A percentile compares a stretch with the other conserved stretches of the same genome.
Evolutionary conservation across 2,797 vertebrate species (phyloP).

Genomic region (Epinephelus malabaricus): DNA sequence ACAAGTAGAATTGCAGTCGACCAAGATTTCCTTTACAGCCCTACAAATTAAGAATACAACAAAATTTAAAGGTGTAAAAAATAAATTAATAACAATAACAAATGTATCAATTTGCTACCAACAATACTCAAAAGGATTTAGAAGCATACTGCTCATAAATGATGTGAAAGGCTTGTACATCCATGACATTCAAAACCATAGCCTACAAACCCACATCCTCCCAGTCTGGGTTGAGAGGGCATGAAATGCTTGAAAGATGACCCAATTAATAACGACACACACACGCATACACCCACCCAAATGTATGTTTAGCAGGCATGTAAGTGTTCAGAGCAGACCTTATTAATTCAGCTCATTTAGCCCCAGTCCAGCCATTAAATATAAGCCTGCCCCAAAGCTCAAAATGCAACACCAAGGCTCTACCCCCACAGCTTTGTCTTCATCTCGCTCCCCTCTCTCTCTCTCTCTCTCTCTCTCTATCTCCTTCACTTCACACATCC

Average conservation of each 20-base stretch:
- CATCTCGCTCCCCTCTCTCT: constrained; percentile 8
- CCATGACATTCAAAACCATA: constrained; percentile 21
- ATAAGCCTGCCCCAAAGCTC: constrained; percentile 80
- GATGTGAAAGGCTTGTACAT: constrained; percentile 3
- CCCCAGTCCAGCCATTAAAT: constrained; percentile 84
- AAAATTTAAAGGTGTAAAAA: background rate
- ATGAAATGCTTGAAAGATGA: constrained; percentile 76
- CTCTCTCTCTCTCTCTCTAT: background rate
- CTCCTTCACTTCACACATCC: constrained; percentile 11
- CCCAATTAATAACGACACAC: constrained; percentile 76
- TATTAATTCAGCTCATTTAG: constrained; percentile 88
- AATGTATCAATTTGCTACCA: constrained; percentile 23
- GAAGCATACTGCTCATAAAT: background rate
- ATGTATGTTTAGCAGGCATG: constrained; percentile 82
- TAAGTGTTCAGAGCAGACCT: constrained; percentile 81
- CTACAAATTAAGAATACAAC: background rate
- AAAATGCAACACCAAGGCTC: constrained; percentile 54
- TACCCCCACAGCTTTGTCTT: constrained; percentile 68
- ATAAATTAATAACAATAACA: background rate
- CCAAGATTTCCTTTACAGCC: too few relatives aligned
- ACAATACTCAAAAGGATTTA: constrained; percentile 9
- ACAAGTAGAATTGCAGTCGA: too few relatives aligned
- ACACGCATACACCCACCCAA: constrained; percentile 37
- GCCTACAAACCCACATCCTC: constrained; percentile 65
- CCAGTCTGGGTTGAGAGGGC: constrained; percentile 58